These are phyloP conservation scores for Chironomus riparius DNA, from an alignment of 2,888 invertebrate genomes.

Conservation along the genomic window DNA sequence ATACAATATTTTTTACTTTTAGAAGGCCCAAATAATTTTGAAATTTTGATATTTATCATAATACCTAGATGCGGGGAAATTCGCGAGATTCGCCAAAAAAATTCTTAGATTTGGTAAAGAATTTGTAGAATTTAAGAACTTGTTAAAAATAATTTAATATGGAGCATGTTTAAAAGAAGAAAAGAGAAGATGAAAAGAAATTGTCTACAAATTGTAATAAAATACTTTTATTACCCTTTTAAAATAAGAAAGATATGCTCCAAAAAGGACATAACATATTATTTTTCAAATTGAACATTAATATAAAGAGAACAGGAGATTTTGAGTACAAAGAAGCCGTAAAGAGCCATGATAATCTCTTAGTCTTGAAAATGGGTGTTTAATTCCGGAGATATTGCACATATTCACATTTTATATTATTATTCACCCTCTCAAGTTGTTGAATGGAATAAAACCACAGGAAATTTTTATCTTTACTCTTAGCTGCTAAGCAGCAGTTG, in stretches of 20 bases:
- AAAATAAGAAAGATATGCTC: neutral
- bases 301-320: neutral
- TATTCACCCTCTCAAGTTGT: neutral
- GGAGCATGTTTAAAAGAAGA: too few species aligned
- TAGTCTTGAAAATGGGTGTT: slow-evolving; percentile 14
- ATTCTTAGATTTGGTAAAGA: too few species aligned
- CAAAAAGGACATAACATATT: neutral
- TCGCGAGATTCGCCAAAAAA: too few species aligned
- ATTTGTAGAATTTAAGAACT: too few species aligned
- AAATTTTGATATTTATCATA: too few species aligned
- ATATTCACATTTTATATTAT: neutral
- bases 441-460: slow-evolving; percentile 1
- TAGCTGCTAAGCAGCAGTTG: neutral
- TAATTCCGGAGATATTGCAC: slow-evolving; percentile 22
- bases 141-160: too few species aligned
- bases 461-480: neutral
- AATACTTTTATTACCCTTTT: slow-evolving; percentile 15
- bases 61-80: too few species aligned
- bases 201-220: slow-evolving; percentile 7
- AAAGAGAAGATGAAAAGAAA: neutral
- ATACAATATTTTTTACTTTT: too few species aligned
- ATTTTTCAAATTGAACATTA: neutral
- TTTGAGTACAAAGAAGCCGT: neutral
- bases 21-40: too few species aligned
- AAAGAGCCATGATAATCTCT: slow-evolving; percentile 18